Conservation (phyloP, 23 tunicate genomes). For the Trididemnum nubilum region DNA sequence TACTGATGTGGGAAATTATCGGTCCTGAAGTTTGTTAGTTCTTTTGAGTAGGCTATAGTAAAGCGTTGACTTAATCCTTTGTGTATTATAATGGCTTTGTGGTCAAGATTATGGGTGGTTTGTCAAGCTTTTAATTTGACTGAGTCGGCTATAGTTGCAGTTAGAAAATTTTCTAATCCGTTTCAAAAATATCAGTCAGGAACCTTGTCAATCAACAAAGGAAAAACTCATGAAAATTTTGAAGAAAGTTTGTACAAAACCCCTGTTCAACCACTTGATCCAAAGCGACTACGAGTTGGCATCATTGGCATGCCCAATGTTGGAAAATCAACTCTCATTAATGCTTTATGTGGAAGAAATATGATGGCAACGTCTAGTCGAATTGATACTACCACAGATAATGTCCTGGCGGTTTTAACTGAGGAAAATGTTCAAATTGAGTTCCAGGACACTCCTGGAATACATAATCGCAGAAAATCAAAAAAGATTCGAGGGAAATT, state of each 20-base stretch:
- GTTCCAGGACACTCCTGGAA: slow-evolving; percentile 86
- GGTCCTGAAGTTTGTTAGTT: too few relatives aligned
- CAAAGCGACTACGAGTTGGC: slow-evolving; percentile 54
- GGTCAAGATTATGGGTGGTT: too few relatives aligned
- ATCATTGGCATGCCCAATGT: slow-evolving; percentile 95
- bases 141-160: too few relatives aligned
- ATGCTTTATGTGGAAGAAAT: slow-evolving; percentile 43
- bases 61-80: too few relatives aligned
- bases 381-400: slow-evolving; percentile 72
- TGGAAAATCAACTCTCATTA: slow-evolving; percentile 87
- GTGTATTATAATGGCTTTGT: too few relatives aligned
- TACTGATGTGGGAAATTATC: too few relatives aligned
- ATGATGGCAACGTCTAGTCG: slow-evolving; percentile 62
- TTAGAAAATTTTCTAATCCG: too few relatives aligned
- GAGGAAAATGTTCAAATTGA: slow-evolving; percentile 72
- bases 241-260: background rate
- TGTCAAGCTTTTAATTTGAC: too few relatives aligned
- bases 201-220: too few relatives aligned
- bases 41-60: too few relatives aligned
- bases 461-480: slow-evolving; percentile 47
- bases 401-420: slow-evolving; percentile 55
- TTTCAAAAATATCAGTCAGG: too few relatives aligned
- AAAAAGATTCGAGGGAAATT: slow-evolving; percentile 37
- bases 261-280: slow-evolving; percentile 43
- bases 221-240: background rate